A percentile compares a stretch with the other conserved stretches of the same genome.
Evolutionary conservation across 2,888 invertebrate genomes (phyloP).

Genomic region (Laspeyria flexula): DNA sequence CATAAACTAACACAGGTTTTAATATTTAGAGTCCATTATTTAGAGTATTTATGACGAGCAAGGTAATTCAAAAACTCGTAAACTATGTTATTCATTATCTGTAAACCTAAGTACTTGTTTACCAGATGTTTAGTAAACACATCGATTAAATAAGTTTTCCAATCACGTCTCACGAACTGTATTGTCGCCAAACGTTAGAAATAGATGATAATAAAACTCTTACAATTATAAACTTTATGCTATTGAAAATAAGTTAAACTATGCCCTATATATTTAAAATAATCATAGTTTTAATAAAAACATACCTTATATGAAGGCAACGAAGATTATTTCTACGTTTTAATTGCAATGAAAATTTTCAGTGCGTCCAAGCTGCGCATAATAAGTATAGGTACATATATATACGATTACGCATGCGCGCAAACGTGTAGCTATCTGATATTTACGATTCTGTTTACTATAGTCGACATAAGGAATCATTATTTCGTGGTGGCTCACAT

Average conservation of each 20-base stretch:
- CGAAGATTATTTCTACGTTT: no score
- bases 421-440: conserved; percentile 32
- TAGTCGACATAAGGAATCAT: conserved; percentile 23
- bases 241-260: background rate
- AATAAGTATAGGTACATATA: no score
- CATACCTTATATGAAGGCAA: no score
- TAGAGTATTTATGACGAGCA: conserved; percentile 1
- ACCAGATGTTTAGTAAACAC: conserved; percentile 19
- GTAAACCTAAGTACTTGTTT: background rate
- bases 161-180: conserved; percentile 29
- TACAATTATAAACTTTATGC: background rate
- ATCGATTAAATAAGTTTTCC: conserved; percentile 24
- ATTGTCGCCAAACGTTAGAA: no score
- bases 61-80: conserved; percentile 1
- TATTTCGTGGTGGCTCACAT: conserved; percentile 7
- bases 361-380: no score
- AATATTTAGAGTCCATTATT: background rate
- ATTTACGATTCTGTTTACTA: conserved; percentile 47
- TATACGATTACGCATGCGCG: conserved; percentile 20
- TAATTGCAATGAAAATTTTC: no score
- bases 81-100: background rate
- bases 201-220: no score
- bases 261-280: no score
- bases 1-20: background rate
- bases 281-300: no score